phyloP scores from a whole-genome alignment of 2,888 invertebrate species.

The Chaitophorus viminalis region DNA sequence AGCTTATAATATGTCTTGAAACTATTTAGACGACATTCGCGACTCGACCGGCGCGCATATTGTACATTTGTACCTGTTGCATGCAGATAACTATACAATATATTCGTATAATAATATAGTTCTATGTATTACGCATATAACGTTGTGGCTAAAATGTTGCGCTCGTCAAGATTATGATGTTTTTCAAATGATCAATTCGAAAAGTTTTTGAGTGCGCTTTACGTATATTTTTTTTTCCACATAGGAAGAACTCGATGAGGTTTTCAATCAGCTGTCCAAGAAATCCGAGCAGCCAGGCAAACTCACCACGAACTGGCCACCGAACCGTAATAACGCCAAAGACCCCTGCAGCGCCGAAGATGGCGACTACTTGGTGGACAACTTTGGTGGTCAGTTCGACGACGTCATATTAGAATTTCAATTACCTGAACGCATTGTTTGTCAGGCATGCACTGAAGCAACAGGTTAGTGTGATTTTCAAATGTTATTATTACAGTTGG shows the following conservation, averaged over 20 bases:
- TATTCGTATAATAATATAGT: too few species aligned
- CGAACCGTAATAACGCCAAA: conserved; percentile 67
- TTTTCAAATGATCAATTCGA: too few species aligned
- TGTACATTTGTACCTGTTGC: too few species aligned
- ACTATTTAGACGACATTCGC: conserved; percentile 18
- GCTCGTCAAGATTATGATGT: too few species aligned
- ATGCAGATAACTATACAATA: too few species aligned
- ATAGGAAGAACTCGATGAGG: conserved; percentile 67
- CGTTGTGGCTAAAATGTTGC: too few species aligned
- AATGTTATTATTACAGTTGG: too few species aligned
- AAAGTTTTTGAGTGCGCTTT: too few species aligned
- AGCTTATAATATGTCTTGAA: neutral
- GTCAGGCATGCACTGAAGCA: conserved; percentile 23
- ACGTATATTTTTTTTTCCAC: neutral
- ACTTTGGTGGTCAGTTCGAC: neutral
- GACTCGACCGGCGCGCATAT: neutral
- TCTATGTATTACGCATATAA: too few species aligned
- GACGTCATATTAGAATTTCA: conserved; percentile 50
- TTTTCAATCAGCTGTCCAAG: conserved; percentile 66
- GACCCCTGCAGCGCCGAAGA: conserved; percentile 65
- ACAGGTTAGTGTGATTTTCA: conserved; percentile 3
- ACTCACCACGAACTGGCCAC: conserved; percentile 63
- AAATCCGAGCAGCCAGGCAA: conserved; percentile 59
- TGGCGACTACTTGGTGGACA: neutral
- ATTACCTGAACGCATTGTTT: conserved; percentile 41